Percentiles rank a stretch among this genome's conserved stretches.
These are phyloP conservation scores for Anniella stebbinsi DNA, from an alignment of 2,797 vertebrate species.

Conservation along the genomic window DNA sequence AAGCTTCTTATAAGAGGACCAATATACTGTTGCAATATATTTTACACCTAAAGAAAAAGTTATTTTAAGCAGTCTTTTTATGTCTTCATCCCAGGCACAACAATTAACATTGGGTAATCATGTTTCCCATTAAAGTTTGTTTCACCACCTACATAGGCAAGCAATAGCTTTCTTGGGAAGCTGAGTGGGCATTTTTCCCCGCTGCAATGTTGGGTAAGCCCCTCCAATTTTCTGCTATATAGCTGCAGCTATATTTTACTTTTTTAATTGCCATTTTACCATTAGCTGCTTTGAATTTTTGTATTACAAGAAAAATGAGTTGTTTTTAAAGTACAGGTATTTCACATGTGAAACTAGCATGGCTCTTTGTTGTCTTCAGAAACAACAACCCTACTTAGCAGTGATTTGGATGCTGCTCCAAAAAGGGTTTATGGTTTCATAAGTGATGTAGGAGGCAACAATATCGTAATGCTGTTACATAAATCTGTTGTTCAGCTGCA, in stretches of 20 bases:
- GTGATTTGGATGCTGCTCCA: not conserved
- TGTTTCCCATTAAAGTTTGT: not conserved
- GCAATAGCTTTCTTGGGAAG: not conserved
- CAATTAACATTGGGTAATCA: not conserved
- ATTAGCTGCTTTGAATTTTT: not conserved
- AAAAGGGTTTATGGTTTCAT: not conserved
- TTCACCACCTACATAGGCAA: not conserved
- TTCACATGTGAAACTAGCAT: too few relatives aligned
- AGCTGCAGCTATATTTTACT: not conserved
- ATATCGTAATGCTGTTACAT: not conserved
- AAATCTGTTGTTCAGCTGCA: not conserved
- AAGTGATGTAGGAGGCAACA: not conserved
- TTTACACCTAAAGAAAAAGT: not conserved
- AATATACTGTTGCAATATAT: not conserved
- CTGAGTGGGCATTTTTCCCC: not conserved
- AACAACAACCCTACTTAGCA: too few relatives aligned
- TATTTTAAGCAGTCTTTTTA: not conserved
- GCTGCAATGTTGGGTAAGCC: not conserved
- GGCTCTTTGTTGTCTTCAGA: too few relatives aligned
- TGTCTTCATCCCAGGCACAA: not conserved
- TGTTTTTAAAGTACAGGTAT: not conserved
- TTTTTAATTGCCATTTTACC: not conserved
- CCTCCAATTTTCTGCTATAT: too few relatives aligned
- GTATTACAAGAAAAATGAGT: not conserved
- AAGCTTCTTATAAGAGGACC: not conserved